Percentiles rank a stretch among this genome's conserved stretches.
Evolutionary conservation across 2,113 vertebrate genomes (phyloP).

Genomic region (Ploceus nigricollis): DNA sequence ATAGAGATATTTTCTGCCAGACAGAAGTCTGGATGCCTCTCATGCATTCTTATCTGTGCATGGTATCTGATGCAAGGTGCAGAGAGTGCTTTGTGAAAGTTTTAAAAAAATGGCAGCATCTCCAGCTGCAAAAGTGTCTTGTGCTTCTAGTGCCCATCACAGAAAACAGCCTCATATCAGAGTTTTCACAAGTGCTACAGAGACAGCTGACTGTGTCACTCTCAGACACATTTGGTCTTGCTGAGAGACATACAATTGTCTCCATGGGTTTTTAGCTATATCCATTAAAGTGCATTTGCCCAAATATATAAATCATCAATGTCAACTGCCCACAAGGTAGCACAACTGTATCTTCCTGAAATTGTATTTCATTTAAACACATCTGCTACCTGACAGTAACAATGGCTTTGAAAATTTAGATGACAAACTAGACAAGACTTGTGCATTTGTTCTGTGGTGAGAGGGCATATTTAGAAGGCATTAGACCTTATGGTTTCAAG

Average conservation of each 20-base stretch:
- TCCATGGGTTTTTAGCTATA: background rate
- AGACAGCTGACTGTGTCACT: background rate
- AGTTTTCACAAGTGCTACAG: background rate
- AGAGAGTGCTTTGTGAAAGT: background rate
- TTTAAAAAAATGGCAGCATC: background rate
- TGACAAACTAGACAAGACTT: background rate
- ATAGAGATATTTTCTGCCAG: background rate
- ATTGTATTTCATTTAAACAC: background rate
- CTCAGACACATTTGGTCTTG: background rate
- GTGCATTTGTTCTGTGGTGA: background rate
- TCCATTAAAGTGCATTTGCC: background rate
- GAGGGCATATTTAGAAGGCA: background rate
- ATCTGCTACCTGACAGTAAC: background rate
- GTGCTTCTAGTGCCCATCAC: background rate
- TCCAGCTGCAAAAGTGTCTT: background rate
- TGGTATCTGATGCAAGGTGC: constrained; percentile 3
- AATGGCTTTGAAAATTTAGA: background rate
- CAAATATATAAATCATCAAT: background rate
- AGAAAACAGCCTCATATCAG: background rate
- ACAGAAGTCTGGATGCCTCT: background rate
- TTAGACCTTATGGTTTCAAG: background rate
- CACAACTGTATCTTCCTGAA: background rate
- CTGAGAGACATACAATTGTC: background rate
- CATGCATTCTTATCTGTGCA: background rate
- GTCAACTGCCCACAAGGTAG: background rate